phyloP scores from a whole-genome alignment of 92 coral and sea anemone genomes.

The Metridium senile region DNA sequence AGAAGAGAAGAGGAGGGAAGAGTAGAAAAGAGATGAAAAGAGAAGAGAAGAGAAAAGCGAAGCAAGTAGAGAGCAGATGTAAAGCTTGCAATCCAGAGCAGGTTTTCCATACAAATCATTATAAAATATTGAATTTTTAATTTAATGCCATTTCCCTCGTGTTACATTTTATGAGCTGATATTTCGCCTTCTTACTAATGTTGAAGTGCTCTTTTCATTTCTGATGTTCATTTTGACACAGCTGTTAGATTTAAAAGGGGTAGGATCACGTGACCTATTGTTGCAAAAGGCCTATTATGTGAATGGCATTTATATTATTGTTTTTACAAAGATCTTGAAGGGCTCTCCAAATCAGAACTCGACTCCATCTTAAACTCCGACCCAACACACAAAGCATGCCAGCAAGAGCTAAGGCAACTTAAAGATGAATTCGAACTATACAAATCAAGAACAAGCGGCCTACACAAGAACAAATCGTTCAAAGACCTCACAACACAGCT shows the following conservation, averaged over 20 bases:
- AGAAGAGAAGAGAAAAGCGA: not conserved
- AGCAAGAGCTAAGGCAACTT: conserved; percentile 83
- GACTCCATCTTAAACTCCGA: conserved; percentile 86
- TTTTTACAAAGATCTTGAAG: conserved; percentile 54
- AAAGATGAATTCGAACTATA: conserved; percentile 98
- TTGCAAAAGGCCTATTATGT: no score
- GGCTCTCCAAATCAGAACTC: conserved; percentile 88
- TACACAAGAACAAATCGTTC: conserved; percentile 74
- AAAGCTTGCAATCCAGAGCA: no score
- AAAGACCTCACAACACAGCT: conserved; percentile 81
- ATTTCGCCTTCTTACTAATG: no score
- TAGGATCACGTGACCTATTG: no score
- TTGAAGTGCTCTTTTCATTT: no score
- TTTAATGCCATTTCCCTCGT: no score
- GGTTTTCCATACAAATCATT: no score
- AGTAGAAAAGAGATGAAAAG: not conserved
- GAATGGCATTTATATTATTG: not conserved
- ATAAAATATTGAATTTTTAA: no score
- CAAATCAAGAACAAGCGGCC: conserved; percentile 77
- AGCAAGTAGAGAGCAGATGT: no score
- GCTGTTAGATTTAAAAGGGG: no score
- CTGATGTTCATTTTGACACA: no score
- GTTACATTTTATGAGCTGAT: no score
- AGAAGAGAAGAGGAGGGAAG: not conserved
- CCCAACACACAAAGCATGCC: conserved; percentile 93